A percentile compares a stretch with the other conserved stretches of the same genome.
These are phyloP conservation scores for Papilio helenus DNA, from an alignment of 1,140 invertebrate species.

Conservation along the genomic window DNA sequence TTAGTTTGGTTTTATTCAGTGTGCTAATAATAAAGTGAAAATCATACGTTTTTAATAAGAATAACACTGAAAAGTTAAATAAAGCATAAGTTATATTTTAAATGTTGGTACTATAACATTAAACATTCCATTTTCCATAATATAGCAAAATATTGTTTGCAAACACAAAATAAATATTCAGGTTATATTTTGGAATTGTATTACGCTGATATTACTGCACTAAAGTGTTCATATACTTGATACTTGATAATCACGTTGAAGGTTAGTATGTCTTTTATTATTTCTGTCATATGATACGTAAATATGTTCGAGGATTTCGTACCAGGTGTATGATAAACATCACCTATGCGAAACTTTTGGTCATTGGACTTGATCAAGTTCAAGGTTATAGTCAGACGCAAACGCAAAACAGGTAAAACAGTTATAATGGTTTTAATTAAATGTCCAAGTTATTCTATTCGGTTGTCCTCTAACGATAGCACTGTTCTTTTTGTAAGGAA, in stretches of 20 bases:
- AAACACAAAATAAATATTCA: conserved; percentile 26
- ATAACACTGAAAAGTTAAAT: background rate
- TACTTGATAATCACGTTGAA: conserved; percentile 34
- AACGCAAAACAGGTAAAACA: conserved; percentile 35
- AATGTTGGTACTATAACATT: background rate
- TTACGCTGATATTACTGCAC: conserved; percentile 14
- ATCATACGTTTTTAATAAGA: background rate
- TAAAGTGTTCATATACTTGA: conserved; percentile 2
- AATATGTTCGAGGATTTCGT: background rate
- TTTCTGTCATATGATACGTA: background rate
- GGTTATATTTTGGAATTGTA: conserved; percentile 13
- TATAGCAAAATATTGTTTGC: conserved; percentile 33
- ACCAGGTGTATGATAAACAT: conserved; percentile 12
- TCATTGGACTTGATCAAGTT: conserved; percentile 37
- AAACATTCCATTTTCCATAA: background rate
- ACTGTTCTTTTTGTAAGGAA: background rate
- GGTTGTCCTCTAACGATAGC: background rate
- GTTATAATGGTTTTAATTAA: conserved; percentile 30
- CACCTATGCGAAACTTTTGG: conserved; percentile 21
- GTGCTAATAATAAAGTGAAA: background rate
- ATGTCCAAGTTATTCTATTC: background rate
- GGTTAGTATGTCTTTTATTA: conserved; percentile 21
- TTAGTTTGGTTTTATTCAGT: background rate
- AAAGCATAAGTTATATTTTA: background rate
- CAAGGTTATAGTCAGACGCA: conserved; percentile 27